Conservation (phyloP, 2,888 invertebrate species). For the Antheraea assamensis region DNA sequence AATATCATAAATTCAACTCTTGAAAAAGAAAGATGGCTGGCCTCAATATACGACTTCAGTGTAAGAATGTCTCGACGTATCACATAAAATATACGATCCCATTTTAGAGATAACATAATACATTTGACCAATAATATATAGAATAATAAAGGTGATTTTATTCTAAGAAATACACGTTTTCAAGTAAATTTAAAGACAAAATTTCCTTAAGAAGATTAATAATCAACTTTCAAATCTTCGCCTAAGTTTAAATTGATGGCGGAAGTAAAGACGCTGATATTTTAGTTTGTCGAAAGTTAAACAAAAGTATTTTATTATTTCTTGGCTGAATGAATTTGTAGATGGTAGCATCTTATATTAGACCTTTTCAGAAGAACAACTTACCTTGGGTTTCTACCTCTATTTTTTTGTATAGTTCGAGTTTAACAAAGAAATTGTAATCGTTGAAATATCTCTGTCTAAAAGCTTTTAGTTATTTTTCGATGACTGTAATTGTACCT, state of each 20-base stretch:
- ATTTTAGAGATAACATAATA: slow-evolving; percentile 1
- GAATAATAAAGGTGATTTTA: background rate
- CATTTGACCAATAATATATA: background rate
- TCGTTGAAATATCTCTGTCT: background rate
- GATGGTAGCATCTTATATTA: background rate
- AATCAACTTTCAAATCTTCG: slow-evolving; percentile 15
- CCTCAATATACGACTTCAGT: background rate
- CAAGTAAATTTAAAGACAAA: slow-evolving; percentile 10
- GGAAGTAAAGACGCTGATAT: slow-evolving; percentile 15
- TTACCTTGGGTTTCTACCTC: background rate
- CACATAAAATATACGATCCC: background rate
- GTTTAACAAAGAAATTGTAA: background rate
- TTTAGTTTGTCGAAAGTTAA: slow-evolving; percentile 25
- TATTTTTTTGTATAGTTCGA: background rate
- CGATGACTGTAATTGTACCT: background rate
- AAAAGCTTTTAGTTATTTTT: background rate
- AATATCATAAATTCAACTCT: slow-evolving; percentile 8
- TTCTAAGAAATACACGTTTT: background rate
- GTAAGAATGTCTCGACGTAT: background rate
- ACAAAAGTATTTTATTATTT: slow-evolving; percentile 17
- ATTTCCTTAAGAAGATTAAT: slow-evolving; percentile 14
- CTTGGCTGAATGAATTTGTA: slow-evolving; percentile 14
- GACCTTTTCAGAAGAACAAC: background rate
- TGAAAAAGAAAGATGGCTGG: background rate
- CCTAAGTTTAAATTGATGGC: slow-evolving; percentile 16